Percentiles rank a stretch among this genome's conserved stretches.
phyloP scores from a whole-genome alignment of 2,888 invertebrate genomes.

The Mylabris sibirica region DNA sequence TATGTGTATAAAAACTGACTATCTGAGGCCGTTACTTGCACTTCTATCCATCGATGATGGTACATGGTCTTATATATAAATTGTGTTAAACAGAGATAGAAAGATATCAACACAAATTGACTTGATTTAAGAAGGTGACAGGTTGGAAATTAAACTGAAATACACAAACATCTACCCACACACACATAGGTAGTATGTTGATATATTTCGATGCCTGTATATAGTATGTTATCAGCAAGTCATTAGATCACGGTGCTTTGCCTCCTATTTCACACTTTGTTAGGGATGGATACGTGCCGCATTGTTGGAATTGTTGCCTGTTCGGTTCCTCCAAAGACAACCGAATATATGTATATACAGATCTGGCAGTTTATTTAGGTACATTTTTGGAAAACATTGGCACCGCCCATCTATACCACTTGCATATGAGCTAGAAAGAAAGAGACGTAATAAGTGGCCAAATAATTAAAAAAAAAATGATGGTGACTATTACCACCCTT shows the following conservation, averaged over 20 bases:
- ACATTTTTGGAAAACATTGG: no score
- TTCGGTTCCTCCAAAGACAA: constrained; percentile 12
- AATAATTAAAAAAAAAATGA: no score
- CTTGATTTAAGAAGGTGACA: constrained; percentile 49
- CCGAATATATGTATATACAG: no score
- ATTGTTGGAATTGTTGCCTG: constrained; percentile 44
- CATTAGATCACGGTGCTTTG: constrained; percentile 47
- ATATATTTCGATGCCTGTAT: constrained; percentile 39
- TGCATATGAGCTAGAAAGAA: no score
- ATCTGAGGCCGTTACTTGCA: constrained; percentile 17
- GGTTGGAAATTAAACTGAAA: constrained; percentile 52
- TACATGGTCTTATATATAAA: neutral
- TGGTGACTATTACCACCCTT: no score
- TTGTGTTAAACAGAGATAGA: constrained; percentile 3
- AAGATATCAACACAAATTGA: constrained; percentile 20
- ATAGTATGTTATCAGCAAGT: constrained; percentile 49
- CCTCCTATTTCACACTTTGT: constrained; percentile 49
- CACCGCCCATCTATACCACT: no score
- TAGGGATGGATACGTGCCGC: constrained; percentile 44
- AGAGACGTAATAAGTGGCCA: no score
- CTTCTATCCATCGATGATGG: constrained; percentile 15
- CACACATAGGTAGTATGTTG: constrained; percentile 40
- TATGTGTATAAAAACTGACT: neutral
- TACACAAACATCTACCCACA: neutral
- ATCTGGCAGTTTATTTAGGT: no score